Conservation (phyloP, 1,140 invertebrate species). For the Diuraphis noxia region DNA sequence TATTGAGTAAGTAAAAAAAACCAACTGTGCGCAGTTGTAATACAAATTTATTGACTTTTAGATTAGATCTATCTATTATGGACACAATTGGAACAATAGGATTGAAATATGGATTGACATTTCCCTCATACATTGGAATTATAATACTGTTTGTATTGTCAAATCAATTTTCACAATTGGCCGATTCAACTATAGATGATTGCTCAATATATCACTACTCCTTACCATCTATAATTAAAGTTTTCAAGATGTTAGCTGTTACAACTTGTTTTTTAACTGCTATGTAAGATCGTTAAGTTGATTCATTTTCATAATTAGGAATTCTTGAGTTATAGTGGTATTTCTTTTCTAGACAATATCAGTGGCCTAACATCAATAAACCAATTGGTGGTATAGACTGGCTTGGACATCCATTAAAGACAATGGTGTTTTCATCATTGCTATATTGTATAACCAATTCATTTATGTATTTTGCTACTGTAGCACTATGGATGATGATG, state of each 20-base stretch:
- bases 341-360: background rate
- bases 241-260: background rate
- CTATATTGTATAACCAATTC: constrained; percentile 42
- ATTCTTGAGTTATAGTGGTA: background rate
- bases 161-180: constrained; percentile 20
- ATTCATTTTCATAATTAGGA: background rate
- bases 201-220: constrained; percentile 48
- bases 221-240: constrained; percentile 1
- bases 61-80: constrained; percentile 34
- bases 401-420: constrained; percentile 41
- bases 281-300: constrained; percentile 17
- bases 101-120: constrained; percentile 41
- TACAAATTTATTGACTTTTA: background rate
- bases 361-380: constrained; percentile 20
- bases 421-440: constrained; percentile 19
- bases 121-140: constrained; percentile 39
- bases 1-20: constrained; percentile 25
- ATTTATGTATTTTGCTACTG: constrained; percentile 17
- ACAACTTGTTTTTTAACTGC: constrained; percentile 9
- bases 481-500: constrained; percentile 38
- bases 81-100: constrained; percentile 45
- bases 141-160: constrained; percentile 37
- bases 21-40: background rate
- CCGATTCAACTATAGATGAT: background rate
- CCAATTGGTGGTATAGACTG: constrained; percentile 46